Percentiles rank a stretch among this genome's conserved stretches.
Conservation (phyloP, 53 echinoderm and acorn worm species). For the Hippasteria phrygiana region DNA sequence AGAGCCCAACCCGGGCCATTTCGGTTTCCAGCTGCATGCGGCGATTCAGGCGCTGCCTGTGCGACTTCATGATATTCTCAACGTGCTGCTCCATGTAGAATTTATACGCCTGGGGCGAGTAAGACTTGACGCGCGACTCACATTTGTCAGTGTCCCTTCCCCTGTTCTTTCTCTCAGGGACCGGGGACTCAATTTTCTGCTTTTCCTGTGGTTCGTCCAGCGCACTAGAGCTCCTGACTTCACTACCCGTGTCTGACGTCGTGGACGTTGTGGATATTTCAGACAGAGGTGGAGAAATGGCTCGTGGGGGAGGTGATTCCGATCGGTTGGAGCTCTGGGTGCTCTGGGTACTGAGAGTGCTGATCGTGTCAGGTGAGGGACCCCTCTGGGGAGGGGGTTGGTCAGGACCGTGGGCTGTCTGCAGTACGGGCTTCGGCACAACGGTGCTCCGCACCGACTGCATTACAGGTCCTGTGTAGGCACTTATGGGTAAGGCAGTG, state of each 20-base stretch:
- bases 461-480: slow-evolving; percentile 72
- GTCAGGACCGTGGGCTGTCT: slow-evolving; percentile 96
- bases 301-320: slow-evolving; percentile 78
- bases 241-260: slow-evolving; percentile 73
- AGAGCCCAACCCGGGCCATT: slow-evolving; percentile 93
- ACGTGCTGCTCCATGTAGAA: slow-evolving; percentile 99
- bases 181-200: slow-evolving; percentile 95
- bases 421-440: slow-evolving; percentile 92
- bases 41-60: slow-evolving; percentile 79
- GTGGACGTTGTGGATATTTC: slow-evolving; percentile 82
- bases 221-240: slow-evolving; percentile 62
- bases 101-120: slow-evolving; percentile 94
- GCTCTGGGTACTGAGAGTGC: slow-evolving; percentile 91
- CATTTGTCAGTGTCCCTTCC: slow-evolving; percentile 69
- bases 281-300: slow-evolving; percentile 81
- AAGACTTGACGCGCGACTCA: slow-evolving; percentile 87
- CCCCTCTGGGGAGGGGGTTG: slow-evolving; percentile 82
- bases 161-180: slow-evolving; percentile 87
- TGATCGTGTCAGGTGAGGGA: slow-evolving; percentile 93
- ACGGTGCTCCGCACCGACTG: slow-evolving; percentile 84
- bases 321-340: slow-evolving; percentile 88
- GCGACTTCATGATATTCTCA: slow-evolving; percentile 96
- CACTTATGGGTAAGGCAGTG: slow-evolving; percentile 74
- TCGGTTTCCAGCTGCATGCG: slow-evolving; percentile 93
- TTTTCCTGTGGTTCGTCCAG: slow-evolving; percentile 71